These are phyloP conservation scores for Ametastegia equiseti DNA, from an alignment of 2,888 invertebrate genomes.

Conservation along the genomic window DNA sequence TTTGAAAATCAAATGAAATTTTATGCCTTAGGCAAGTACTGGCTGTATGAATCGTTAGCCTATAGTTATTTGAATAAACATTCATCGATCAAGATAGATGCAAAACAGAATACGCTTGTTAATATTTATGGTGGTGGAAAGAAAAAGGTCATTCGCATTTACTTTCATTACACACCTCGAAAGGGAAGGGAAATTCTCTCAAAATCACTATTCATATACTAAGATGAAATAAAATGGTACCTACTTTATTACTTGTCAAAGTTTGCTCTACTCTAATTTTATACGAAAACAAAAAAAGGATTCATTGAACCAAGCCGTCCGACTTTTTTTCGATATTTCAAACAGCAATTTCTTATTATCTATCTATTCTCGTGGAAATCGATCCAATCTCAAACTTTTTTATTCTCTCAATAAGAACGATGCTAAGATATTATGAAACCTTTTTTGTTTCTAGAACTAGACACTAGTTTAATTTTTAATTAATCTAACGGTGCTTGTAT, in stretches of 20 bases:
- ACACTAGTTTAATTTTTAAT: constrained; percentile 35
- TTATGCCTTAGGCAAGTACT: neutral
- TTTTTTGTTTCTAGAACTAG: constrained; percentile 41
- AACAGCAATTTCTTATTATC: neutral
- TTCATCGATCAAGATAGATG: constrained; percentile 60
- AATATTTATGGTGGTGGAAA: constrained; percentile 19
- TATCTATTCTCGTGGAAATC: neutral
- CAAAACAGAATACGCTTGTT: constrained; percentile 36
- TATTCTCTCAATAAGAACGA: neutral
- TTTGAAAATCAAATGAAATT: neutral
- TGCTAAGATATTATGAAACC: constrained; percentile 17
- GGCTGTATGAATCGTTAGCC: neutral
- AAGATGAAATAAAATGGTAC: constrained; percentile 65
- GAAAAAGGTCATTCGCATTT: neutral
- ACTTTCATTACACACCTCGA: neutral
- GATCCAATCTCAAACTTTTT: too few relatives aligned
- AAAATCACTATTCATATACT: neutral
- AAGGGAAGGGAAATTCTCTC: neutral
- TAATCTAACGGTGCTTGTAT: constrained; percentile 16
- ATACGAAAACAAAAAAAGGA: constrained; percentile 32
- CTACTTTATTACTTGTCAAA: constrained; percentile 76
- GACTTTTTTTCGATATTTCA: neutral
- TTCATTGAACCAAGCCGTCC: neutral
- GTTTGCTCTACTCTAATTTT: constrained; percentile 66
- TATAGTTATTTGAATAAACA: neutral